Conservation (phyloP, 2,113 vertebrate genomes). For the Oceanodroma tethys region DNA sequence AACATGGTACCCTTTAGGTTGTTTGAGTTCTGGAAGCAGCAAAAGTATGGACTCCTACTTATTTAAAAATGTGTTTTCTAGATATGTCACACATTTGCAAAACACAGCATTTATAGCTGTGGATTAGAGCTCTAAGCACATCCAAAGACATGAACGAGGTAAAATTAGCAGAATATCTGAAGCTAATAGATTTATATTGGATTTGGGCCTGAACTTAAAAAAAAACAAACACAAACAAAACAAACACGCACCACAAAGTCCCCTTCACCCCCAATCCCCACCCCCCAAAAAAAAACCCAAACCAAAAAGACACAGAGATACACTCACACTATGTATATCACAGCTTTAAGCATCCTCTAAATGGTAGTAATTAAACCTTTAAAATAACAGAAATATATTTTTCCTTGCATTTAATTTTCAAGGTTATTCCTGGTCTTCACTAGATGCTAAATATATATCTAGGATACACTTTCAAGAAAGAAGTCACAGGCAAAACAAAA, state of each 20-base stretch:
- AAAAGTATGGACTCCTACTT: neutral
- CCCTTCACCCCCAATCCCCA: neutral
- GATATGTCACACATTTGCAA: neutral
- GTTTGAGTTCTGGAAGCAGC: slow-evolving; percentile 15
- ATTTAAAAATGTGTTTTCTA: neutral
- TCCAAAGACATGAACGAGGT: neutral
- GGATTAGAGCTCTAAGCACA: neutral
- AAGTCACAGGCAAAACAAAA: neutral
- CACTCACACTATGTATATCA: neutral
- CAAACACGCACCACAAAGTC: neutral
- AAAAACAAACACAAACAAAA: neutral
- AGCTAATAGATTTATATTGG: neutral
- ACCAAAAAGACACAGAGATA: neutral
- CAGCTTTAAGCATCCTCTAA: neutral
- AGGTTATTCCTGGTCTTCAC: neutral
- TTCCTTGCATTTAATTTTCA: neutral
- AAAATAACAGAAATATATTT: neutral
- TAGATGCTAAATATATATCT: neutral
- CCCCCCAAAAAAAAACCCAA: neutral
- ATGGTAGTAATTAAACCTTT: neutral
- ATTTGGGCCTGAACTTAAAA: neutral
- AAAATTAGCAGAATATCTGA: neutral
- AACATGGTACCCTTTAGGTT: neutral
- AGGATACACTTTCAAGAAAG: neutral
- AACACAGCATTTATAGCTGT: neutral